Conservation (phyloP, 1,140 invertebrate genomes). For the Chrysopa pallens region DNA sequence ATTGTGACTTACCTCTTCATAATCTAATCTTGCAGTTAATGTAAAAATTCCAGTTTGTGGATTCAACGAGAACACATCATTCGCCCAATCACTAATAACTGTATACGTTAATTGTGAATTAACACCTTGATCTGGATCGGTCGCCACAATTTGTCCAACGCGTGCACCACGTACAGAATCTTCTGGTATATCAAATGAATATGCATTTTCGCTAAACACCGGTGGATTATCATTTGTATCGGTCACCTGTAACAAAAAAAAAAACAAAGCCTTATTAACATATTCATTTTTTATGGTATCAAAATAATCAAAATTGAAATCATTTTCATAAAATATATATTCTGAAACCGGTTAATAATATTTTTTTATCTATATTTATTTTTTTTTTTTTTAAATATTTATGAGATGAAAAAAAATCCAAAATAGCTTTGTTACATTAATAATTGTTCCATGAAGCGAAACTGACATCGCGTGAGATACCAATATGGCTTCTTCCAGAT, state of each 20-base stretch:
- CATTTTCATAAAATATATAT: no score
- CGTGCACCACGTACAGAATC: constrained; percentile 60
- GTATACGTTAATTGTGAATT: constrained; percentile 80
- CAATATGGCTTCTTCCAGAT: background rate
- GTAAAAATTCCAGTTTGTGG: constrained; percentile 78
- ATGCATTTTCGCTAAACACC: constrained; percentile 62
- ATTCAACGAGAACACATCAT: constrained; percentile 85
- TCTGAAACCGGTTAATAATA: no score
- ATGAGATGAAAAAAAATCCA: no score
- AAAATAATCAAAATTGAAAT: no score
- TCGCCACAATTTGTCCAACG: constrained; percentile 65
- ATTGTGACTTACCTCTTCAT: constrained; percentile 72
- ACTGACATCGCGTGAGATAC: background rate
- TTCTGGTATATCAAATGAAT: constrained; percentile 80
- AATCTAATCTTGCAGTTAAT: constrained; percentile 72
- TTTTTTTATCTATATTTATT: no score
- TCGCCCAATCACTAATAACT: constrained; percentile 83
- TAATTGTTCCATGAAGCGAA: background rate
- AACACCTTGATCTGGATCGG: constrained; percentile 63
- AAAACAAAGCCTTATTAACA: no score
- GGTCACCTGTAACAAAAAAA: constrained; percentile 42
- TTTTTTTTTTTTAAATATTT: no score
- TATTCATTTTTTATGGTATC: no score
- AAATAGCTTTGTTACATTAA: background rate
- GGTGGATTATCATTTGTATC: constrained; percentile 92